A percentile compares a stretch with the other conserved stretches of the same genome.
Conservation (phyloP, 2,888 invertebrate species). For the Trichopoda pennipes region DNA sequence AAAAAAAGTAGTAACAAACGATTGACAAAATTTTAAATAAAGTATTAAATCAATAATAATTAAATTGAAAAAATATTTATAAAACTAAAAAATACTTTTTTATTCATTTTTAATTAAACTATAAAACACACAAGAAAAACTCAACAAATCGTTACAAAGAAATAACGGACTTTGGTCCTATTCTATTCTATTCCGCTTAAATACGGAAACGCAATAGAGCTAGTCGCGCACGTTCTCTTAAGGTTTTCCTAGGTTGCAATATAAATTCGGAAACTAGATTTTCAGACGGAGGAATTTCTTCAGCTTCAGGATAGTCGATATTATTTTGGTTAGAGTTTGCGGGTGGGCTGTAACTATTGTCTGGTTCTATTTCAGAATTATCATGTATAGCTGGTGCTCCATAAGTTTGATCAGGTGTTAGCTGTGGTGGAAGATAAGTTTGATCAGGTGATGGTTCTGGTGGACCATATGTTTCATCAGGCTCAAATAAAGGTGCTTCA, state of each 20-base stretch:
- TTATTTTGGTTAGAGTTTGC: conserved; percentile 61
- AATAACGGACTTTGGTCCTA: conserved; percentile 43
- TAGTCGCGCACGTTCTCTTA: conserved; percentile 54
- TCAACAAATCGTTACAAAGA: conserved; percentile 3
- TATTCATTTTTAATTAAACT: background rate
- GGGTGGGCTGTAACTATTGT: conserved; percentile 73
- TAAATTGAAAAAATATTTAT: too few species aligned
- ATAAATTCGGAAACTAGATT: conserved; percentile 71
- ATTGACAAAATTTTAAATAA: too few species aligned
- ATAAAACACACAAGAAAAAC: background rate
- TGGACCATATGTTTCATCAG: conserved; percentile 74
- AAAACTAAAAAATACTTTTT: too few species aligned
- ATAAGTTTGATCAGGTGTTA: conserved; percentile 71
- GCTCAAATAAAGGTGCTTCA: conserved; percentile 69
- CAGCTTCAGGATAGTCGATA: conserved; percentile 68
- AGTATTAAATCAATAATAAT: too few species aligned
- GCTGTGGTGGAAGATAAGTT: conserved; percentile 71
- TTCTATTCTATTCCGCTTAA: conserved; percentile 70
- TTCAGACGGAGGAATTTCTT: conserved; percentile 26
- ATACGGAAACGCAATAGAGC: conserved; percentile 13
- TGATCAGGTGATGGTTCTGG: conserved; percentile 72
- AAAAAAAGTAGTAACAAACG: too few species aligned
- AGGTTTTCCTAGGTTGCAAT: conserved; percentile 70
- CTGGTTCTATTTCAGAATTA: conserved; percentile 59
- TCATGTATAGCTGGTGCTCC: conserved; percentile 62